Evolutionary conservation across 2,888 invertebrate genomes (phyloP).

Genomic region (Gortyna flavago): DNA sequence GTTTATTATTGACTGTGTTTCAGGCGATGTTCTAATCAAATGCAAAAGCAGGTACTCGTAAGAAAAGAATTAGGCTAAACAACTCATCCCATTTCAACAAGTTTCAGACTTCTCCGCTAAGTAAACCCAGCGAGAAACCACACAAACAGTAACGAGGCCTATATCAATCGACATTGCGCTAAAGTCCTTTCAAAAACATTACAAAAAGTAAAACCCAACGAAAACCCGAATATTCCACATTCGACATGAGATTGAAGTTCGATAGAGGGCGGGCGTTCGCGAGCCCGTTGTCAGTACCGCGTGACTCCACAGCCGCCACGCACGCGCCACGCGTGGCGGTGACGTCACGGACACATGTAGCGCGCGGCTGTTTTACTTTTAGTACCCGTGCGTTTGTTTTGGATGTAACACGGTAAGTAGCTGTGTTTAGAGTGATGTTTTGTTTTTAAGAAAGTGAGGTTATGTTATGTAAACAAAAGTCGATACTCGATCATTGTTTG

Average conservation of each 20-base stretch:
- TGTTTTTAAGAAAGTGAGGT: slow-evolving; percentile 29
- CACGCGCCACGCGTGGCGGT: slow-evolving; percentile 67
- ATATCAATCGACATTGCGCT: not conserved
- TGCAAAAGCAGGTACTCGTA: not conserved
- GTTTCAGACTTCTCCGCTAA: not conserved
- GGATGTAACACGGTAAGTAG: slow-evolving; percentile 50
- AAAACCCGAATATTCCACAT: slow-evolving; percentile 22
- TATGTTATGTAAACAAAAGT: slow-evolving; percentile 49
- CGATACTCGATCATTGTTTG: not conserved
- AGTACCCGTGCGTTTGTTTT: slow-evolving; percentile 56
- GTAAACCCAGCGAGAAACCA: not conserved
- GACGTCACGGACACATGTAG: slow-evolving; percentile 61
- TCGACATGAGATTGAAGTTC: slow-evolving; percentile 39
- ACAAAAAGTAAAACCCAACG: not conserved
- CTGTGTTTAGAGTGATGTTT: not conserved
- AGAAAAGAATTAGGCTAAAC: not conserved
- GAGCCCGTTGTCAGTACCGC: slow-evolving; percentile 66
- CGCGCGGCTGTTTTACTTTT: slow-evolving; percentile 46
- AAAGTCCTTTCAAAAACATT: not conserved
- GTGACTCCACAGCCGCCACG: slow-evolving; percentile 67
- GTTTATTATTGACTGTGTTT: not conserved
- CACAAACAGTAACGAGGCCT: not conserved
- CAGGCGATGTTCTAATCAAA: not conserved
- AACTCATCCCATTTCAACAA: not conserved
- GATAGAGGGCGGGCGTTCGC: slow-evolving; percentile 52